phyloP scores from a whole-genome alignment of 2,797 vertebrate species.

The Oceanodroma leucorhoa region DNA sequence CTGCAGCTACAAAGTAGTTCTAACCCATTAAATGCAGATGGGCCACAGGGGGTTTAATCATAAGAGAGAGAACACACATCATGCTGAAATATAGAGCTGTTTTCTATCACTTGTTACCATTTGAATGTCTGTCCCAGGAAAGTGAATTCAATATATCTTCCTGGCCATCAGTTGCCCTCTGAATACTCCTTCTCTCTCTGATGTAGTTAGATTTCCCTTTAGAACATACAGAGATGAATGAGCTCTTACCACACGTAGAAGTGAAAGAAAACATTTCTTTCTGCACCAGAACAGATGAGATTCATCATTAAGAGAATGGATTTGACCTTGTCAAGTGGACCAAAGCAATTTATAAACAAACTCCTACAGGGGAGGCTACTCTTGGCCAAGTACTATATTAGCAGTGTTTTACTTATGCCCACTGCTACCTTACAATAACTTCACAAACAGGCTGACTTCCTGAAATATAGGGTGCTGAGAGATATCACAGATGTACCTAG shows the following conservation, averaged over 20 bases:
- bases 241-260: constrained; percentile 82
- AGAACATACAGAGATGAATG: constrained; percentile 84
- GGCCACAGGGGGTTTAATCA: constrained; percentile 78
- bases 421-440: constrained; percentile 73
- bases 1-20: constrained; percentile 79
- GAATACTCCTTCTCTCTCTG: constrained; percentile 80
- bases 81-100: constrained; percentile 81
- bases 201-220: constrained; percentile 80
- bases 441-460: constrained; percentile 55
- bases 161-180: constrained; percentile 84
- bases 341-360: constrained; percentile 92
- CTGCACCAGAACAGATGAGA: constrained; percentile 87
- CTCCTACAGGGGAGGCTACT: constrained; percentile 74
- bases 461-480: constrained; percentile 65
- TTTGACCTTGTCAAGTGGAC: constrained; percentile 96
- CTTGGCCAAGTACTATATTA: constrained; percentile 70
- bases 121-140: constrained; percentile 81
- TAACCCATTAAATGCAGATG: constrained; percentile 81
- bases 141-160: constrained; percentile 85
- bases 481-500: constrained; percentile 46
- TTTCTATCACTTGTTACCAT: constrained; percentile 86
- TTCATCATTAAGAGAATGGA: constrained; percentile 94
- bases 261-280: constrained; percentile 87
- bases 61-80: constrained; percentile 78
- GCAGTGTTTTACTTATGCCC: constrained; percentile 64